These are phyloP conservation scores for Todiramphus chloris DNA, from an alignment of 2,113 vertebrate species.

Conservation along the genomic window DNA sequence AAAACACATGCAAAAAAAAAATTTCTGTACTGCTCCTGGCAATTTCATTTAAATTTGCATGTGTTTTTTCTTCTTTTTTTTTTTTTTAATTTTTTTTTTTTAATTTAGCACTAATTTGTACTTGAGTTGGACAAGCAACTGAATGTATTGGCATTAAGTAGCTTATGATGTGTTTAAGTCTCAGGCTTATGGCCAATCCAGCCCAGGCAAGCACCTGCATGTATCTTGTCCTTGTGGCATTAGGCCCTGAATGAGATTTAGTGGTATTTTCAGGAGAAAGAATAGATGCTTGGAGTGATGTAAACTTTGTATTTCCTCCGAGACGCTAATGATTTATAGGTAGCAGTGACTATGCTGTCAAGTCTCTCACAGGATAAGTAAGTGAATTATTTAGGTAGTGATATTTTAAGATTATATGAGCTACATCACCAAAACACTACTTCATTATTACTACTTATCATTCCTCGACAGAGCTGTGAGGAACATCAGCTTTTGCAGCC, in stretches of 20 bases:
- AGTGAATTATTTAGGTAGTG: background rate
- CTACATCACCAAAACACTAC: background rate
- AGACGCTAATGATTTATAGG: background rate
- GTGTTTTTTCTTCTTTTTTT: accelerated
- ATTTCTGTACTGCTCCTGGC: background rate
- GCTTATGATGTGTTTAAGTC: background rate
- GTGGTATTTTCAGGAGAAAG: background rate
- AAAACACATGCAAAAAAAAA: background rate
- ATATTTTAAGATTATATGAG: background rate
- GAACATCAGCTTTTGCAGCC: background rate
- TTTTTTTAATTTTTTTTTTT: too few species aligned
- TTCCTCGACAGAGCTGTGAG: accelerated
- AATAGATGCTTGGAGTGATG: background rate
- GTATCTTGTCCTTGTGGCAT: background rate
- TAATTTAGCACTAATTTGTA: background rate
- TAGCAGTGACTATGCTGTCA: background rate
- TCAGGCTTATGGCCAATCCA: background rate
- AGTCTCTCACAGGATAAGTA: background rate
- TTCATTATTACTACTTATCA: background rate
- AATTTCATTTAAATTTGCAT: accelerated
- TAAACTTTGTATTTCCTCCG: background rate
- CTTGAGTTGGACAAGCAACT: background rate
- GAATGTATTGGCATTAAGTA: background rate
- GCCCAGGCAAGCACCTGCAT: background rate
- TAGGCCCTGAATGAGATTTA: background rate